These are phyloP conservation scores for Rhineura floridana DNA, from an alignment of 2,113 vertebrate species.

Conservation along the genomic window DNA sequence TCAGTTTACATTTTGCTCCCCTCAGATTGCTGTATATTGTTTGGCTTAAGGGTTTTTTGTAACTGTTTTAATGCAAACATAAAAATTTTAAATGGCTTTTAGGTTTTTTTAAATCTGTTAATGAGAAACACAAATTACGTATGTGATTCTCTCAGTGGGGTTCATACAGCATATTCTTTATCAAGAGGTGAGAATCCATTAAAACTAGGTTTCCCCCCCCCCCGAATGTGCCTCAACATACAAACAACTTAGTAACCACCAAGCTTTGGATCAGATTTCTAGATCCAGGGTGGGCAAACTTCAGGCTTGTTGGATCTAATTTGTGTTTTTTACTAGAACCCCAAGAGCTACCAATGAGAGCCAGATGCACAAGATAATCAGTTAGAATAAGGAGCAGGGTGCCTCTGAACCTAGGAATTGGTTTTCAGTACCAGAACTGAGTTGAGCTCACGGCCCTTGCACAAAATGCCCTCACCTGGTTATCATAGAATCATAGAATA, in stretches of 20 bases:
- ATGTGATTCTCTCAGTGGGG: not conserved
- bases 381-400: no score
- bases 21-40: not conserved
- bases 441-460: no score
- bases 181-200: not conserved
- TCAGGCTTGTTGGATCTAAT: no score
- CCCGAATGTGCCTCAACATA: not conserved
- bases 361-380: no score
- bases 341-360: no score
- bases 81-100: not conserved
- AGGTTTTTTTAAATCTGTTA: not conserved
- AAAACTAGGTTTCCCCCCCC: not conserved
- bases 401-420: no score
- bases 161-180: not conserved
- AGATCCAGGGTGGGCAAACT: no score
- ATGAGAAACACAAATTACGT: not conserved
- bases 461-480: no score
- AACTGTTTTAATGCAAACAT: not conserved
- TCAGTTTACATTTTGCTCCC: not conserved
- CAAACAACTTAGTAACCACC: not conserved
- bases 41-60: not conserved
- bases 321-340: no score
- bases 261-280: not conserved
- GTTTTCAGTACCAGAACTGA: no score
- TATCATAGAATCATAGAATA: no score